Percentiles rank a stretch among this genome's conserved stretches.
phyloP scores from a whole-genome alignment of 2,113 vertebrate genomes.

The Chitala chitala region DNA sequence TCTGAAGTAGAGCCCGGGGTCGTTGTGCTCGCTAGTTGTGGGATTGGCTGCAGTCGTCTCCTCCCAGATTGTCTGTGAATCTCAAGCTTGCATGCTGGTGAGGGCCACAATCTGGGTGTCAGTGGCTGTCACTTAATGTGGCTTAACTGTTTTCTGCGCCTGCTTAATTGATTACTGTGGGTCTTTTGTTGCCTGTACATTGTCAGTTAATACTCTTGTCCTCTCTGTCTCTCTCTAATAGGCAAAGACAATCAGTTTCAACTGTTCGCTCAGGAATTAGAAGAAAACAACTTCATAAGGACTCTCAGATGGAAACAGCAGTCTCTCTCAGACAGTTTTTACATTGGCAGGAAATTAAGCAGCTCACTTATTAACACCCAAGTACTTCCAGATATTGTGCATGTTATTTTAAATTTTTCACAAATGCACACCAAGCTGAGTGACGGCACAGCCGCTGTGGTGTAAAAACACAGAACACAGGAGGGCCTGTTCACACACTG shows the following conservation, averaged over 20 bases:
- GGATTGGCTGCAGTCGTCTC: background rate
- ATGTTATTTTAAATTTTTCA: background rate
- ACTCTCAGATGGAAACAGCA: background rate
- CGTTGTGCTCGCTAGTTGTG: background rate
- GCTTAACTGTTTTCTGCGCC: background rate
- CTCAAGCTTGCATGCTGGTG: background rate
- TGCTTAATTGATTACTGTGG: background rate
- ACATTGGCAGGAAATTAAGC: background rate
- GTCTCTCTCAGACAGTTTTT: background rate
- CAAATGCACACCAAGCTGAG: background rate
- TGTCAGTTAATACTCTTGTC: background rate
- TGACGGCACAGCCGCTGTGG: background rate
- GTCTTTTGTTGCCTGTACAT: background rate
- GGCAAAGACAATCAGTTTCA: conserved; percentile 43
- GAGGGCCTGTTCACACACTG: background rate
- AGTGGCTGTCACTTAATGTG: background rate
- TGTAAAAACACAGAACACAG: background rate
- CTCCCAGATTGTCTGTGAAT: background rate
- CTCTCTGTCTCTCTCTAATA: conserved; percentile 36
- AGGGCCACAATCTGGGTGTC: conserved; percentile 9
- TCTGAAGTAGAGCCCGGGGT: too few species aligned
- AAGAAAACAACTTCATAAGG: conserved; percentile 27
- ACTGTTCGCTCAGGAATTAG: conserved; percentile 33
- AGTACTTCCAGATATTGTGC: background rate
- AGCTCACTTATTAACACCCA: background rate